Percentiles rank a stretch among this genome's conserved stretches.
Evolutionary conservation across 2,113 vertebrate species (phyloP).

Genomic region (Semicossyphus pulcher): DNA sequence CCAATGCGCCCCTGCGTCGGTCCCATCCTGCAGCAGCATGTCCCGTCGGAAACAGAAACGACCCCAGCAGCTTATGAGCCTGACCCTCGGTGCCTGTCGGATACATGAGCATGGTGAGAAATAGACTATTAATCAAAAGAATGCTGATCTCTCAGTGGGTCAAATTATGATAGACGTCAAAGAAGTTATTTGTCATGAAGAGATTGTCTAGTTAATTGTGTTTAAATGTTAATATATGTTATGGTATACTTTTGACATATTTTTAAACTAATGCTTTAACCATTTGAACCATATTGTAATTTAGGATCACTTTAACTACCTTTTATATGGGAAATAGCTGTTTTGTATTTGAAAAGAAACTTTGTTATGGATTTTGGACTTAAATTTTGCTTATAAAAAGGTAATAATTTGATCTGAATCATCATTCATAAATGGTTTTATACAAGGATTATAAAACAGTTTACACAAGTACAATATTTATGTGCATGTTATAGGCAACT

Average conservation of each 20-base stretch:
- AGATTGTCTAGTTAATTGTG: too few relatives aligned
- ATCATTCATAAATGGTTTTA: background rate
- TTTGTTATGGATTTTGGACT: too few relatives aligned
- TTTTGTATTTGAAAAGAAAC: too few relatives aligned
- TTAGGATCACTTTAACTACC: too few relatives aligned
- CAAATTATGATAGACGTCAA: background rate
- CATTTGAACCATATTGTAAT: too few relatives aligned
- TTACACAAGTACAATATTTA: too few relatives aligned
- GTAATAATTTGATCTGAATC: background rate
- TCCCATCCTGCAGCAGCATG: conserved; percentile 75
- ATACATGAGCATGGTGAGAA: conserved; percentile 81
- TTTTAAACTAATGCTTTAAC: too few relatives aligned
- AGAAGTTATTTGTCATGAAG: background rate
- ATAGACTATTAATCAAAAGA: conserved; percentile 34
- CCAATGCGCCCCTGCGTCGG: conserved; percentile 59
- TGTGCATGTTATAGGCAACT: background rate
- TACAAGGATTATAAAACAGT: background rate
- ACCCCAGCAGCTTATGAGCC: conserved; percentile 80
- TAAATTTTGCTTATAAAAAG: background rate
- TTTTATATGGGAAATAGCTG: too few relatives aligned
- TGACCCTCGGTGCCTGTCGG: conserved; percentile 69
- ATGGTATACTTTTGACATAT: too few relatives aligned
- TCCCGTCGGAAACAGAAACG: conserved; percentile 84
- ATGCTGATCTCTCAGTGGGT: conserved; percentile 3
- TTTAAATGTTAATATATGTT: too few relatives aligned